These are phyloP conservation scores for Donacobius atricapilla DNA, from an alignment of 2,113 vertebrate genomes.

Conservation along the genomic window DNA sequence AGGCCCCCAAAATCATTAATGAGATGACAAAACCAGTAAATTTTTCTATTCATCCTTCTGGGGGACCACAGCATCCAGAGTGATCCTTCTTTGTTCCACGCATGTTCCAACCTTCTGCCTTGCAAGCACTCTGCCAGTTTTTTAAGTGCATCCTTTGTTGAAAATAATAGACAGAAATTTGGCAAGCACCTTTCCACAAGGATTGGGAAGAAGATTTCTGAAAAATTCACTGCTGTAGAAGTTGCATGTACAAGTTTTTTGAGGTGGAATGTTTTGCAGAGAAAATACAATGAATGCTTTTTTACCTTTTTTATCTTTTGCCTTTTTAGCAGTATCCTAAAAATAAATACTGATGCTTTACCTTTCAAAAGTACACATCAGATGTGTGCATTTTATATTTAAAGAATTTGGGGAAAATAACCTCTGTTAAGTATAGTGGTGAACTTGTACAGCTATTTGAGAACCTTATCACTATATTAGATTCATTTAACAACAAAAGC, in stretches of 20 bases:
- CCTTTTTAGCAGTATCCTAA: background rate
- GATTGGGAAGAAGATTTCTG: background rate
- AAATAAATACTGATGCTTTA: background rate
- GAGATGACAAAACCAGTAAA: background rate
- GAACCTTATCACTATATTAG: background rate
- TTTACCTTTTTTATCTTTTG: background rate
- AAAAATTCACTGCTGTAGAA: background rate
- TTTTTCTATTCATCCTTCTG: background rate
- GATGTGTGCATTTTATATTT: background rate
- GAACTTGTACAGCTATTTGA: background rate
- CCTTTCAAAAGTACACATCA: background rate
- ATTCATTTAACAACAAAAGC: background rate
- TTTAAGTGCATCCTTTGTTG: background rate
- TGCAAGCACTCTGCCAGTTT: background rate
- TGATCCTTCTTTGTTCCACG: background rate
- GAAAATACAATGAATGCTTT: background rate
- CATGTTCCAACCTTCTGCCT: background rate
- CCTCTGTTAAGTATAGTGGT: background rate
- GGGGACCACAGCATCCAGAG: background rate
- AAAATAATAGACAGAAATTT: background rate
- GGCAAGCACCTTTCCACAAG: background rate
- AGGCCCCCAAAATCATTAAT: accelerated
- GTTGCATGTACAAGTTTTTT: background rate
- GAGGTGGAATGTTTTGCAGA: background rate
- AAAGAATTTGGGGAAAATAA: background rate